Conservation (phyloP, 1,140 invertebrate species). For the Drosophila guanche region DNA sequence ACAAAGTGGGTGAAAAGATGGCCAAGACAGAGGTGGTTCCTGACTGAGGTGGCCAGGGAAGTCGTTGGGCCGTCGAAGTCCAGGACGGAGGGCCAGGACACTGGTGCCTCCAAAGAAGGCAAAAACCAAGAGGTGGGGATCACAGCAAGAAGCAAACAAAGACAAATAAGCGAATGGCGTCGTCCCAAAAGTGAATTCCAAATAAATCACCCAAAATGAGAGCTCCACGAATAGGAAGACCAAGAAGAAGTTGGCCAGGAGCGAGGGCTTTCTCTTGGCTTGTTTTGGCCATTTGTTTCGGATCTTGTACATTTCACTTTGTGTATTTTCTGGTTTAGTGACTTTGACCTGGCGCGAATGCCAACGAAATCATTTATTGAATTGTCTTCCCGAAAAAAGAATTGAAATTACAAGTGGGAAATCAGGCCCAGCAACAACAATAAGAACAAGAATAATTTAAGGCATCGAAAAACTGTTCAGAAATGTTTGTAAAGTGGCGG, state of each 20-base stretch:
- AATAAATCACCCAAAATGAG: slow-evolving; percentile 73
- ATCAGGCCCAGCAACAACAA: too few relatives aligned
- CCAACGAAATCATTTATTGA: slow-evolving; percentile 51
- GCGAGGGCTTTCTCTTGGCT: slow-evolving; percentile 14
- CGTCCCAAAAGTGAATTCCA: slow-evolving; percentile 60
- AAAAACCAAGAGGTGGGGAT: slow-evolving; percentile 12
- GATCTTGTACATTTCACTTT: slow-evolving; percentile 41
- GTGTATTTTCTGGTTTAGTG: slow-evolving; percentile 55
- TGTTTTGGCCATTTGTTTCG: slow-evolving; percentile 49
- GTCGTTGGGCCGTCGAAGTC: neutral
- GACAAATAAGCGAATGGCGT: slow-evolving; percentile 65
- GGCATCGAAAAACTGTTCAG: too few relatives aligned
- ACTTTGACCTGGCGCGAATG: slow-evolving; percentile 26
- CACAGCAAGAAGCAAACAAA: slow-evolving; percentile 50
- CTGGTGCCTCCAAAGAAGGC: neutral
- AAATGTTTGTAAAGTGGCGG: too few relatives aligned
- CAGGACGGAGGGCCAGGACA: neutral
- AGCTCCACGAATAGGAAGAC: slow-evolving; percentile 20
- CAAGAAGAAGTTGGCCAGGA: slow-evolving; percentile 42
- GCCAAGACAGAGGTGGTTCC: neutral
- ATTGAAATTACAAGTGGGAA: slow-evolving; percentile 14
- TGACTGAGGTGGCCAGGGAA: too few relatives aligned
- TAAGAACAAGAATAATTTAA: too few relatives aligned
- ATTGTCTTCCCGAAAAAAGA: slow-evolving; percentile 38
- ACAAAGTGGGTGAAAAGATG: slow-evolving; percentile 32